Percentiles rank a stretch among this genome's conserved stretches.
phyloP scores from a whole-genome alignment of 2,888 invertebrate species.

The Drosophila histrio region DNA sequence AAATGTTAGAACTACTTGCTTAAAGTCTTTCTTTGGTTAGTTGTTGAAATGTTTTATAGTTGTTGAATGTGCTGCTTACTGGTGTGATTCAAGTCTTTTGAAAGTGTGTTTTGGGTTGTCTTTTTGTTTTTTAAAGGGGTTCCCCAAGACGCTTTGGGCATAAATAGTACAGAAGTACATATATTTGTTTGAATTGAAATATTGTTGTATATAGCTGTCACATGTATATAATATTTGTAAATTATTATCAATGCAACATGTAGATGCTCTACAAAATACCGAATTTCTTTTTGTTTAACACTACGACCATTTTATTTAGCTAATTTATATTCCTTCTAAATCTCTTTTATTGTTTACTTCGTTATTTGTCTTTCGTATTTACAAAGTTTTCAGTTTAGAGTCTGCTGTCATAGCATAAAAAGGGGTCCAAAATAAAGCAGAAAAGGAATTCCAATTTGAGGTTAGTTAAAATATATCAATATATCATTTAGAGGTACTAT shows the following conservation, averaged over 20 bases:
- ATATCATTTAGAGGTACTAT: neutral
- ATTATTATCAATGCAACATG: conserved; percentile 80
- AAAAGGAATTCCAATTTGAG: neutral
- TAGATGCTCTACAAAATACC: conserved; percentile 76
- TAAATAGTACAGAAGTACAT: conserved; percentile 3
- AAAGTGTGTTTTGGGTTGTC: conserved; percentile 37
- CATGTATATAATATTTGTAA: conserved; percentile 72
- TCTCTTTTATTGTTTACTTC: conserved; percentile 44
- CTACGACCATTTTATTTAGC: conserved; percentile 66
- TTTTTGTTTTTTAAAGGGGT: neutral
- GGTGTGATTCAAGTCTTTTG: conserved; percentile 59
- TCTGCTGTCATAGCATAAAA: conserved; percentile 26
- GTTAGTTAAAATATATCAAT: neutral
- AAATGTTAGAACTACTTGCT: conserved; percentile 50
- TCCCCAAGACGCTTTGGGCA: conserved; percentile 2
- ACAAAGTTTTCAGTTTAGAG: conserved; percentile 40
- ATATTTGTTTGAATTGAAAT: conserved; percentile 34
- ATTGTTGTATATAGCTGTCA: conserved; percentile 60
- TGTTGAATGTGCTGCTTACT: conserved; percentile 24
- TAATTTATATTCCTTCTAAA: conserved; percentile 53
- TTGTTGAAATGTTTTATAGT: conserved; percentile 46
- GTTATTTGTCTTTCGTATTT: conserved; percentile 67
- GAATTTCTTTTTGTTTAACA: conserved; percentile 55
- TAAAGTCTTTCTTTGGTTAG: conserved; percentile 59
- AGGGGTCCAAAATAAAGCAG: neutral